Evolutionary conservation across 2,113 vertebrate genomes (phyloP), one percentile per base, ranked within the genome.

Genomic region (Dermatemys mawii): DNA sequence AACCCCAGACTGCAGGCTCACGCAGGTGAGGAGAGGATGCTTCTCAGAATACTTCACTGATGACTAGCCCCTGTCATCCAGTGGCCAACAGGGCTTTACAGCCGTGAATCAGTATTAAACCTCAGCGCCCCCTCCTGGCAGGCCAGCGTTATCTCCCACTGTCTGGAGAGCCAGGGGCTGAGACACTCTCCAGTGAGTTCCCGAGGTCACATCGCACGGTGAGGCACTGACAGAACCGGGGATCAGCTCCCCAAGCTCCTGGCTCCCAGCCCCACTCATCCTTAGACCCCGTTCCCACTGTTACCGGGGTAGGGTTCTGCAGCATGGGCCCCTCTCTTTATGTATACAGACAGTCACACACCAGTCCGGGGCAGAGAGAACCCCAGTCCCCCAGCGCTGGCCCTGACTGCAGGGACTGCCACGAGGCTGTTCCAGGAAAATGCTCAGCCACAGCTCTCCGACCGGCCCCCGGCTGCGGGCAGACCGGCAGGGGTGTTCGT

Each of bases 1-100:
- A n/a, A 16, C 35, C 63, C 63, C 17, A 10, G 19, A 11, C 60
- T n/a, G 60, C 0, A 0, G 51, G 73, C 5, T 0, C n/a, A n/a
- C 32, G 14, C 51, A 27, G 81, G 76, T 63, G 48, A 53, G 83
- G 53, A 63, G 11, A 55, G 6, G 2, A 0, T 55, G 38, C 53
- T 41, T 8, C 80, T 32, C 46, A 60, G 78, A n/a, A 27, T 27
- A 5, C 49, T 46, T 13, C 29, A 7, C 49, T 21, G 53, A 70
- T 32, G 29, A 26, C 49, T 6, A 6, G 44, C 57, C 5, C 21
- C 38, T 86, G 32, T 21, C 5, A 1, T 63, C 53, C 27, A 1
- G 48, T 22, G 3, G 53, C 24, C 24, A 14, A 10, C 12, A 17
- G 51, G 9, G 17, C 54, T 51, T 27, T 83, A 60, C 67, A 50